Base-by-base conservation (phyloP, 2,797 vertebrate genomes). In the Selene dorsalis region DNA sequence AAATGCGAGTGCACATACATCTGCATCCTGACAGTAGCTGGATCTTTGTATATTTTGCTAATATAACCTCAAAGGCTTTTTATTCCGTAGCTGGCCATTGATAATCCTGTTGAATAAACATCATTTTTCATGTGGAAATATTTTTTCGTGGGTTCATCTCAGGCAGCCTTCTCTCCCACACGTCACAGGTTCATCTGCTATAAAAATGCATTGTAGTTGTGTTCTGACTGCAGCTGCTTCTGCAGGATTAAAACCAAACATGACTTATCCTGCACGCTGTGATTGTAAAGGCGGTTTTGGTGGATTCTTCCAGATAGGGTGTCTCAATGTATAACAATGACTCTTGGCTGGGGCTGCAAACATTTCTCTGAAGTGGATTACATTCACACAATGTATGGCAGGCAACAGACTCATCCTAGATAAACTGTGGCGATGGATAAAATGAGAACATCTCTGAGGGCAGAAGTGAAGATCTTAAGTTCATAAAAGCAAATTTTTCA, bases 181-280 rank as follows among this genome's bases (percentile, higher is more conserved):
- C 56, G 41, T 50, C 68, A 47, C 59, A 85, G 82, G 82, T 85
- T 89, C 76, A 80, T 82, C 77, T 77, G 73, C 64, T 57, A n/a
- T 64, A 61, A 84, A 35, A 89, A 82, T 45, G 43, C 80, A 83
- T 76, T 83, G 76, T 83, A 50, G 75, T 58, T 65, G 69, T 80
- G 82, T 71, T 88, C 75, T 20, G 78, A 83, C 84, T 83, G 79
- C 74, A 62, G 84, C 84, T 80, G 78, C 82, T 73, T 84, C 84
- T 77, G 80, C n/a, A 80, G 83, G 90, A 93, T 92, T 92, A 90
- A 88, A 90, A 82, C 84, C 88, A 86, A 91, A 91, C 88, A 90
- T 76, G 82, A 88, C 85, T 92, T 80, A 92, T 87, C 81, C 89
- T 65, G 81, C 81, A 60, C n/a, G 48, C 80, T 76, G 85, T 10